Evolutionary conservation across 1,140 invertebrate genomes (phyloP).

Genomic region (Ceratina japonica): DNA sequence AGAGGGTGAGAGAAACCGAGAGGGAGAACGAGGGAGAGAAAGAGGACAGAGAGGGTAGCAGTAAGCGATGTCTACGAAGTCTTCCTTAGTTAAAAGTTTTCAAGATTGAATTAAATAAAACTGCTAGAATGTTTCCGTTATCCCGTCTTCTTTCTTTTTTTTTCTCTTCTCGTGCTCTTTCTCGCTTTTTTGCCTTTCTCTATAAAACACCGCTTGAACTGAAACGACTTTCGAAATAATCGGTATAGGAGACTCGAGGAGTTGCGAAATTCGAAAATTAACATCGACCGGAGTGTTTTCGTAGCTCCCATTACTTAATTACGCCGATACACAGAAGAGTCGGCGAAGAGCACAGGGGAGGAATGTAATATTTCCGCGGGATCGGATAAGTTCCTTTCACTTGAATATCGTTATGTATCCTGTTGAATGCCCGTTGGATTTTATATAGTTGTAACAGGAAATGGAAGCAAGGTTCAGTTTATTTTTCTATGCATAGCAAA

Average conservation of each 20-base stretch:
- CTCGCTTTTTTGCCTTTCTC: not conserved
- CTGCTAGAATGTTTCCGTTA: conserved; percentile 27
- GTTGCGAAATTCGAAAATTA: not conserved
- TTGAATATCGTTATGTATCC: conserved; percentile 14
- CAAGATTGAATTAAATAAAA: conserved; percentile 48
- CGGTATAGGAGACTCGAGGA: not conserved
- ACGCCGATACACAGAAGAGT: too few species aligned
- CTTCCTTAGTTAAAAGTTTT: conserved; percentile 40
- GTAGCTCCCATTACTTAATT: not conserved
- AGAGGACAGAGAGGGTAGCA: not conserved
- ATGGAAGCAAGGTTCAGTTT: conserved; percentile 59
- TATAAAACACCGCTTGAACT: not conserved
- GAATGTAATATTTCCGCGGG: not conserved
- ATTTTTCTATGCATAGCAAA: conserved; percentile 65
- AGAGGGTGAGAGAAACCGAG: not conserved
- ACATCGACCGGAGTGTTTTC: not conserved
- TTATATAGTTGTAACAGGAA: conserved; percentile 51
- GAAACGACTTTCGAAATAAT: conserved; percentile 32
- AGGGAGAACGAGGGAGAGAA: not conserved
- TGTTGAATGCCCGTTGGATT: conserved; percentile 43
- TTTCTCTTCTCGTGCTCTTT: too few species aligned
- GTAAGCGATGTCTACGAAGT: conserved; percentile 34
- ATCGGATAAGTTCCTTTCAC: not conserved
- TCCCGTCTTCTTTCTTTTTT: not conserved
- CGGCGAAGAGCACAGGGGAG: not conserved